phyloP scores from a whole-genome alignment of 2,888 invertebrate species.

The Dryobota labecula region DNA sequence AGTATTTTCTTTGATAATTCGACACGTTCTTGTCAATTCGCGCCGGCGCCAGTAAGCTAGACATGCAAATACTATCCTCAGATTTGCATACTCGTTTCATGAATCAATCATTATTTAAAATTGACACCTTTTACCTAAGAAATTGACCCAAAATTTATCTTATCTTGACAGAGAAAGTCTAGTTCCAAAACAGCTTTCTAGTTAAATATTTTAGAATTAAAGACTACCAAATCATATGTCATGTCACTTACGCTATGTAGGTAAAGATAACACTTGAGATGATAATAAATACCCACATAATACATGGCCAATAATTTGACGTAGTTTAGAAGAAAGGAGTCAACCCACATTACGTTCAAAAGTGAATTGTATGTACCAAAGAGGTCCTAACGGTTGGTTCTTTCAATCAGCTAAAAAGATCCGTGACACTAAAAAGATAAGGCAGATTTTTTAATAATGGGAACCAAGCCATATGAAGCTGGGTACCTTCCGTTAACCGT shows the following conservation, averaged over 20 bases:
- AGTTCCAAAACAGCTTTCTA: slow-evolving; percentile 51
- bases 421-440: no score
- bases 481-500: no score
- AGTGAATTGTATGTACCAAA: no score
- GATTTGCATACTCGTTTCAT: slow-evolving; percentile 37
- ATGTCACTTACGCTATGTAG: not conserved
- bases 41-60: slow-evolving; percentile 39
- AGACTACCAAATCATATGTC: not conserved
- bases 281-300: not conserved
- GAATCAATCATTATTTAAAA: slow-evolving; percentile 42
- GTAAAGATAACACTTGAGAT: not conserved
- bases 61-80: slow-evolving; percentile 44
- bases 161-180: slow-evolving; percentile 47
- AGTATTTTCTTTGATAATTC: slow-evolving; percentile 28
- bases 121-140: slow-evolving; percentile 33
- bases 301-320: not conserved
- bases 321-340: no score
- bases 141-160: slow-evolving; percentile 31
- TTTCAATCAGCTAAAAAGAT: no score
- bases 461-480: no score
- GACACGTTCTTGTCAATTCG: slow-evolving; percentile 13
- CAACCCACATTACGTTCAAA: no score
- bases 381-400: no score
- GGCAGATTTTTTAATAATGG: no score
- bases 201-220: slow-evolving; percentile 33